Evolutionary conservation across 2,113 vertebrate genomes (phyloP), one percentile per base, ranked within the genome.

Genomic region (Chionis minor): DNA sequence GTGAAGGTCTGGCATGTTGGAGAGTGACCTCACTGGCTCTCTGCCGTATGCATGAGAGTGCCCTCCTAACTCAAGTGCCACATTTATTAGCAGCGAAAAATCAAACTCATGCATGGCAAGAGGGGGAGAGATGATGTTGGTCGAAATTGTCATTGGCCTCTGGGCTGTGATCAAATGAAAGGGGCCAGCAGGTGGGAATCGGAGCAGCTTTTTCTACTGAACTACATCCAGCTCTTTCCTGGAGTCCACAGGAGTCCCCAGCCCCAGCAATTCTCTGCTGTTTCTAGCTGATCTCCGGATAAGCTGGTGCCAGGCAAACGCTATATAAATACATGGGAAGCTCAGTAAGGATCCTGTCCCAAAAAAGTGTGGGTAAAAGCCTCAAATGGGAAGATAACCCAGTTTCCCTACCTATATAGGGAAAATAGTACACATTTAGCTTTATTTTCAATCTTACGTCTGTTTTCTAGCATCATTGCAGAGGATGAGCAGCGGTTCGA

Each of bases 41-140:
- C 40, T 65, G 1, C 6, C 16, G 59, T 63, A 28, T 42, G 33
- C 12, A 2, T 32, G 33, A 69, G 12, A 8, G 12, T 44, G 4
- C 81, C 88, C 14, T 70, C 38, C 14, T 69, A 14, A 32, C 24
- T 35, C 19, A 47, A 77, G 33, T 35, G 28, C 8, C 12, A 5
- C 4, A 1, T 27, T 66, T 86, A 40, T n/a, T 21, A 6, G 2
- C 42, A 33, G 14, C 67, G 59, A 74, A 81, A 58, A 94, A 52
- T 20, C 62, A 56, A 78, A 81, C 30, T 23, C 17, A 32, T 0
- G 0, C 2, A 1, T 71, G 18, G 49, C n/a, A 61, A 49, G 84
- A 77, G 28, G 1, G 16, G 23, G 24, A 82, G 81, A 63, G 32
- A 14, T 27, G 30, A 17, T 59, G n/a, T 33, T 47, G 66, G 18